Evolutionary conservation across 2,113 vertebrate genomes (phyloP).

Genomic region (Platichthys flesus): DNA sequence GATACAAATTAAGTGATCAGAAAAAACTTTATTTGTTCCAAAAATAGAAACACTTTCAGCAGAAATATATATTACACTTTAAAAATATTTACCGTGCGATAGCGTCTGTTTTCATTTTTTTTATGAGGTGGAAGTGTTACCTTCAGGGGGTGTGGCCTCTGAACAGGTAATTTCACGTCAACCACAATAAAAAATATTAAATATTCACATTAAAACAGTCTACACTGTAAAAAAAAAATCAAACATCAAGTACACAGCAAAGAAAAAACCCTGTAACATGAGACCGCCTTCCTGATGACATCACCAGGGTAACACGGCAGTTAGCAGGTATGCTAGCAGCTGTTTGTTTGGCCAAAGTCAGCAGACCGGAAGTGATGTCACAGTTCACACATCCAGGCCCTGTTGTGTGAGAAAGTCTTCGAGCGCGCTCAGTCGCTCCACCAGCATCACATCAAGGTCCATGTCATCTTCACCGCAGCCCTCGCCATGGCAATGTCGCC

Average conservation of each 20-base stretch:
- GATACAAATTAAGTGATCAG: not conserved
- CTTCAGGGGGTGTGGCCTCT: slow-evolving; percentile 12
- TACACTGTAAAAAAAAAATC: slow-evolving; percentile 29
- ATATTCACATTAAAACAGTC: slow-evolving; percentile 31
- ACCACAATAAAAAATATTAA: slow-evolving; percentile 26
- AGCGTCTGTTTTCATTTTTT: not conserved
- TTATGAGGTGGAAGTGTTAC: not conserved
- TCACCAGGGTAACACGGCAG: slow-evolving; percentile 1
- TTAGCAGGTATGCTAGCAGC: slow-evolving; percentile 34
- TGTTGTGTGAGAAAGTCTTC: slow-evolving; percentile 89
- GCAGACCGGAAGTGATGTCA: slow-evolving; percentile 44
- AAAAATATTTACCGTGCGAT: slow-evolving; percentile 16
- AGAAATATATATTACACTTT: slow-evolving; percentile 62
- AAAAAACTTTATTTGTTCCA: slow-evolving; percentile 64
- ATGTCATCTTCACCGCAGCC: slow-evolving; percentile 53
- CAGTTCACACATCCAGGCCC: slow-evolving; percentile 79
- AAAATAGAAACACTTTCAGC: slow-evolving; percentile 62
- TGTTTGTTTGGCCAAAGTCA: slow-evolving; percentile 32
- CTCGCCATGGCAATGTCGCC: slow-evolving; percentile 80
- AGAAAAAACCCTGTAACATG: slow-evolving; percentile 2
- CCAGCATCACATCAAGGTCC: slow-evolving; percentile 90
- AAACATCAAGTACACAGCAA: slow-evolving; percentile 11
- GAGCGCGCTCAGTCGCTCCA: slow-evolving; percentile 91
- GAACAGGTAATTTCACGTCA: not conserved
- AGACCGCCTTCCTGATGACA: not conserved